phyloP scores from a whole-genome alignment of 1,140 invertebrate species.

The Nylanderia fulva region DNA sequence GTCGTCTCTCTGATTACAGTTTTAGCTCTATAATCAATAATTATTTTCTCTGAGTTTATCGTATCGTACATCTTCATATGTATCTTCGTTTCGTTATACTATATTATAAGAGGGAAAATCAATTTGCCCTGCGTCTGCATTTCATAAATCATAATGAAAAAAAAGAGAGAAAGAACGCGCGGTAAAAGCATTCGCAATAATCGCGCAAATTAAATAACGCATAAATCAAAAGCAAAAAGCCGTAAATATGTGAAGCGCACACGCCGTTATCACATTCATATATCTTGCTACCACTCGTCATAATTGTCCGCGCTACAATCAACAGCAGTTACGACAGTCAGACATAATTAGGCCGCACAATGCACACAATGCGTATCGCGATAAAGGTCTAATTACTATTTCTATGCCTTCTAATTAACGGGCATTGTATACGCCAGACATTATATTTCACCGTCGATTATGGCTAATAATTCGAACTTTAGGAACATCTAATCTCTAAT shows the following conservation, averaged over 20 bases:
- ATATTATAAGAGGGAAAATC: slow-evolving; percentile 24
- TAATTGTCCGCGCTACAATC: slow-evolving; percentile 51
- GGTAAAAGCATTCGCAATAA: slow-evolving; percentile 34
- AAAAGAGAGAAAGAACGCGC: not conserved
- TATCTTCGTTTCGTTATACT: not conserved
- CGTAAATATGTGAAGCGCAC: slow-evolving; percentile 41
- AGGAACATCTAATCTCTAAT: not conserved
- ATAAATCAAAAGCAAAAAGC: slow-evolving; percentile 36
- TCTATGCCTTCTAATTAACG: slow-evolving; percentile 66
- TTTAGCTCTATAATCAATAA: not conserved
- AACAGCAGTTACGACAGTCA: slow-evolving; percentile 45
- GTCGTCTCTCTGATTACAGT: not conserved
- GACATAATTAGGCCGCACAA: slow-evolving; percentile 61
- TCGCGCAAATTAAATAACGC: slow-evolving; percentile 38
- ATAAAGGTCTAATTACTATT: slow-evolving; percentile 66
- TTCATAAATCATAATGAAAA: slow-evolving; percentile 21
- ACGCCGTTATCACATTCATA: slow-evolving; percentile 50
- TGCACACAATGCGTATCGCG: slow-evolving; percentile 31
- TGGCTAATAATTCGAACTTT: not conserved
- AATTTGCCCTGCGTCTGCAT: not conserved
- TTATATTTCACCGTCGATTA: slow-evolving; percentile 25
- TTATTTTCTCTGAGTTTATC: not conserved
- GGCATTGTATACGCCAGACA: not conserved
- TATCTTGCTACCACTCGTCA: slow-evolving; percentile 50
- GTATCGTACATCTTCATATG: no score